Evolutionary conservation across 2,797 vertebrate species (phyloP), one percentile per base, ranked within the genome.

Genomic region (Capromys pilorides): DNA sequence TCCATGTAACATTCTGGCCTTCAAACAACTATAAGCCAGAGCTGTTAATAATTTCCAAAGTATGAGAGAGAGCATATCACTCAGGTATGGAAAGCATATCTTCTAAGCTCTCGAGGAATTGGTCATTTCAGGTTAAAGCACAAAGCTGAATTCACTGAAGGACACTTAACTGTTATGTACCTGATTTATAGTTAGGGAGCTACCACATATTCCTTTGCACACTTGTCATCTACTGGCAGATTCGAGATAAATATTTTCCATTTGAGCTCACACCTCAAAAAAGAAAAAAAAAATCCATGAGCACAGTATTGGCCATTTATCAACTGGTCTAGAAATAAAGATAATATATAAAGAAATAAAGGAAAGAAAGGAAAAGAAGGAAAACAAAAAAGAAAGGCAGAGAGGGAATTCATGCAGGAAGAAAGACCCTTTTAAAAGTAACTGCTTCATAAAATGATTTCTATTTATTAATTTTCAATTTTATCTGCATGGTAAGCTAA

Each of bases 241-340:
- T 94, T 97, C 94, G 96, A 96, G 66, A 82, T 45, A 94, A 93
- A 95, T 96, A 95, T 96, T 97, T 96, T 93, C 31, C 54, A 86
- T 82, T 96, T 88, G 87, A 79, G 57, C 19, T 90, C 80, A 91
- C 71, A 92, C 86, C 71, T 95, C 54, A 51, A 86, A 92, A 49
- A 88, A 93, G 51, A 18, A 54, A 51, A 86, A 92, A 49, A 88
- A 93, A 67, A 24, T 67, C 67, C 71, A 22, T 16, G 59, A 90
- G 22, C 51, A 18, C 45, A 59, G 18, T 45, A 81, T 57, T 94
- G 75, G 71, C 28, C 75, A 92, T 93, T 94, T 78, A 28, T 51
- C 31, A 86, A 28, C 57, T 94, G 6, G 8, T 85, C 36, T 59
- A 90, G 78, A 57, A 41, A 61, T 39, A n/a, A 57, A 31, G 33